A percentile compares a stretch with the other conserved stretches of the same genome.
phyloP scores from a whole-genome alignment of 2,113 vertebrate genomes.

The Opisthocomus hoazin region DNA sequence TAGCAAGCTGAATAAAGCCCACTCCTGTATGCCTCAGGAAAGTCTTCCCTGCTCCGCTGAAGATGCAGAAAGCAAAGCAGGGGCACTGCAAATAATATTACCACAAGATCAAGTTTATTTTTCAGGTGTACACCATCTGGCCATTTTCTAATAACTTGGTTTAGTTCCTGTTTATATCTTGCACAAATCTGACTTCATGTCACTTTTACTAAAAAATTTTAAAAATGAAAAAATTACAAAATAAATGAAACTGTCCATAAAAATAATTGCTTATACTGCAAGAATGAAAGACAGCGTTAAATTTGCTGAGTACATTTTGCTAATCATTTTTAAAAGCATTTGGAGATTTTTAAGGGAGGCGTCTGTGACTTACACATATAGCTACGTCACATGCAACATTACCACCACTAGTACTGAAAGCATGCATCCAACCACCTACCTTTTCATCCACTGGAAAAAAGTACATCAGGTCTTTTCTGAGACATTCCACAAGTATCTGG shows the following conservation, averaged over 20 bases:
- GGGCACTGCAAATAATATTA: background rate
- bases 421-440: background rate
- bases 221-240: background rate
- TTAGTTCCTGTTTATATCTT: background rate
- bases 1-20: background rate
- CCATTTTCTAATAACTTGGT: background rate
- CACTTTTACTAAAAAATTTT: background rate
- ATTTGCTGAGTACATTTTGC: background rate
- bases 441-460: background rate
- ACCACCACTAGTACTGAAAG: background rate
- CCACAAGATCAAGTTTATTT: background rate
- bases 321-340: background rate
- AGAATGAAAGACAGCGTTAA: background rate
- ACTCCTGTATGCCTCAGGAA: too few relatives aligned
- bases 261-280: background rate
- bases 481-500: background rate
- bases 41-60: background rate
- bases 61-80: background rate
- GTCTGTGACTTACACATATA: background rate
- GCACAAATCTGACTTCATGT: background rate
- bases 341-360: background rate
- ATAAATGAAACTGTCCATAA: background rate
- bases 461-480: background rate
- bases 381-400: background rate
- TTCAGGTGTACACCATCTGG: background rate